Evolutionary conservation across 2,797 vertebrate genomes (phyloP), one percentile per base, ranked within the genome.

Genomic region (Micromesistius poutassou): DNA sequence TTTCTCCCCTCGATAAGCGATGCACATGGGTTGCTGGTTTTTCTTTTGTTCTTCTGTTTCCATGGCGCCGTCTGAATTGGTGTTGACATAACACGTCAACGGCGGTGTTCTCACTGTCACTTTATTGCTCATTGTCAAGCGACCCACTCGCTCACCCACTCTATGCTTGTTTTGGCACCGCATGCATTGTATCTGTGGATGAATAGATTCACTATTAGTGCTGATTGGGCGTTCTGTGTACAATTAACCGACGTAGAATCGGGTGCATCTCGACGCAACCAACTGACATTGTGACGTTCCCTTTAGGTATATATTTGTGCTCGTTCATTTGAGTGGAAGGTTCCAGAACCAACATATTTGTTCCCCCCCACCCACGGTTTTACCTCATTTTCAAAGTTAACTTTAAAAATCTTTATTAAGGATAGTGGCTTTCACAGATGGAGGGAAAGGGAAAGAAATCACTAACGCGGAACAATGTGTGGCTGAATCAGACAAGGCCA

Each of bases 51-150:
- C 79, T 79, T 74, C 74, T 79, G 78, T 76, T 75, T 83, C 83
- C 66, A 22, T 82, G 78, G 74, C 76, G 74, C 42, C 74, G 80
- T 86, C 55, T 76, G 78, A 87, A 87, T 81, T 77, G 77, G 31
- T 90, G 87, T 92, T 91, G 89, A 87, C 85, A 86, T 91, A 90
- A 90, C 81, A 85, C 71, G 71, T 87, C 76, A 31, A 88, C 85
- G 88, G 84, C 82, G 80, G 66, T 81, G 76, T 78, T 50, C 46
- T 50, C 73, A 55, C 77, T 78, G 22, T 85, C 86, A 73, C 77
- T 75, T 76, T 89, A 85, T 83, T 89, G 87, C 84, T 86, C 85
- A 78, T 28, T 89, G 87, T 90, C 86, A 80, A 85, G 84, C 85
- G 73, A 83, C 81, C 36, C 83, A 79, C 79, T 83, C 79, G 36